phyloP scores from a whole-genome alignment of 2,113 vertebrate genomes.

The Syngnathus typhle region DNA sequence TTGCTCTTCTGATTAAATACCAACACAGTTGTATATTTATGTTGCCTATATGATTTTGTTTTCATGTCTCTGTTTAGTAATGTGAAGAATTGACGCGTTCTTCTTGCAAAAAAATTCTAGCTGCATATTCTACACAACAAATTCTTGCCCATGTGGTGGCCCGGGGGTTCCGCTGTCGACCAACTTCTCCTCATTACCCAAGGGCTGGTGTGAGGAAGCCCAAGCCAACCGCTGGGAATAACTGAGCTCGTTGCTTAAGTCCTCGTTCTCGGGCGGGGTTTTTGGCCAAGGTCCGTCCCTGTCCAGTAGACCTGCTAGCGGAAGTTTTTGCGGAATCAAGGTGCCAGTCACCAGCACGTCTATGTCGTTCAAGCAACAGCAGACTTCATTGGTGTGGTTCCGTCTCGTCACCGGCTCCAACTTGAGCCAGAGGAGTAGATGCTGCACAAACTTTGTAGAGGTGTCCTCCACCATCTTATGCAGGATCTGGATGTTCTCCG shows the following conservation, averaged over 20 bases:
- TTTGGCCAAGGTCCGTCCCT: not conserved
- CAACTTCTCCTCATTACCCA: not conserved
- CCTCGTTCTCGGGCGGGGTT: not conserved
- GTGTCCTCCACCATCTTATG: not conserved
- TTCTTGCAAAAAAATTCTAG: not conserved
- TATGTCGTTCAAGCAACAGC: conserved; percentile 2
- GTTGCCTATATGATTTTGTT: too few species aligned
- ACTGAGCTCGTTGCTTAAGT: not conserved
- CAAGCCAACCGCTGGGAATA: not conserved
- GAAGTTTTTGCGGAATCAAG: not conserved
- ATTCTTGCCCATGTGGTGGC: not conserved
- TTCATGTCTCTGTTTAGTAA: not conserved
- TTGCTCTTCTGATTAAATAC: not conserved
- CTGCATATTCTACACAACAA: not conserved
- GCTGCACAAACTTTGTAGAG: not conserved
- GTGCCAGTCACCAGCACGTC: not conserved
- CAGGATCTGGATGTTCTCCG: not conserved
- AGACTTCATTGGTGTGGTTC: not conserved
- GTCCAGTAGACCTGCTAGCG: not conserved
- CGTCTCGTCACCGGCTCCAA: not conserved
- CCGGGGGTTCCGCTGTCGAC: not conserved
- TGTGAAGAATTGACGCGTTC: not conserved
- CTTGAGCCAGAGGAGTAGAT: conserved; percentile 6
- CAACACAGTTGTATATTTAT: too few species aligned
- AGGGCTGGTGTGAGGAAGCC: not conserved